Evolutionary conservation across 2,888 invertebrate genomes (phyloP).

Genomic region (Drosophila diplacantha): DNA sequence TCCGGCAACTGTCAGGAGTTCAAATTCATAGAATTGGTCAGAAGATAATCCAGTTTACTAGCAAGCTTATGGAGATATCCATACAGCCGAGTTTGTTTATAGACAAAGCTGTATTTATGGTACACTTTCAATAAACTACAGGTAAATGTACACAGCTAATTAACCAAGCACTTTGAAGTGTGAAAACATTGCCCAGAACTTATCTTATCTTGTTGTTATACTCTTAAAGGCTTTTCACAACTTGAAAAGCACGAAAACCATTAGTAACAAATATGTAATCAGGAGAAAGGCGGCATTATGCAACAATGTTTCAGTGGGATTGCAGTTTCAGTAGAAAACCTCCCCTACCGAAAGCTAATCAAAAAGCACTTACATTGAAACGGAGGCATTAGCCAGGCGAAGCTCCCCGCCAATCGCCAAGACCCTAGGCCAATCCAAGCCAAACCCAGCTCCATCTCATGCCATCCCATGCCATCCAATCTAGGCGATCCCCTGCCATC

Average conservation of each 20-base stretch:
- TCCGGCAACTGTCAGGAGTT: constrained; percentile 1
- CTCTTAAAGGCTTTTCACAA: background rate
- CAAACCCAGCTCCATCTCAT: background rate
- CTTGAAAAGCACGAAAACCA: background rate
- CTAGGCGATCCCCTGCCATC: background rate
- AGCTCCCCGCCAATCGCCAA: constrained; percentile 1
- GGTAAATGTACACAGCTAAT: constrained; percentile 2
- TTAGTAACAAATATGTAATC: background rate
- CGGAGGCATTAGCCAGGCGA: constrained; percentile 41
- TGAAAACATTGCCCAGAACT: background rate
- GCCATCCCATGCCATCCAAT: background rate
- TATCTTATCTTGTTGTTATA: background rate
- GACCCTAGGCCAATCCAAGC: background rate
- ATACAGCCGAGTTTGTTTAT: background rate
- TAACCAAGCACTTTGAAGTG: background rate
- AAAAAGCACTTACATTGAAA: constrained; percentile 61
- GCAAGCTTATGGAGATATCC: too few species aligned
- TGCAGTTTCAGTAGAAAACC: background rate
- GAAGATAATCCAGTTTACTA: background rate
- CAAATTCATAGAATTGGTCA: background rate
- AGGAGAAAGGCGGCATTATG: background rate
- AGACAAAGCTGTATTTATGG: constrained; percentile 3
- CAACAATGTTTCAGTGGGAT: background rate
- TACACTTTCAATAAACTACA: background rate
- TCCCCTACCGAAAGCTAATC: constrained; percentile 46